A percentile compares a stretch with the other conserved stretches of the same genome.
phyloP scores from a whole-genome alignment of 2,888 invertebrate genomes.

The Xestia c-nigrum region DNA sequence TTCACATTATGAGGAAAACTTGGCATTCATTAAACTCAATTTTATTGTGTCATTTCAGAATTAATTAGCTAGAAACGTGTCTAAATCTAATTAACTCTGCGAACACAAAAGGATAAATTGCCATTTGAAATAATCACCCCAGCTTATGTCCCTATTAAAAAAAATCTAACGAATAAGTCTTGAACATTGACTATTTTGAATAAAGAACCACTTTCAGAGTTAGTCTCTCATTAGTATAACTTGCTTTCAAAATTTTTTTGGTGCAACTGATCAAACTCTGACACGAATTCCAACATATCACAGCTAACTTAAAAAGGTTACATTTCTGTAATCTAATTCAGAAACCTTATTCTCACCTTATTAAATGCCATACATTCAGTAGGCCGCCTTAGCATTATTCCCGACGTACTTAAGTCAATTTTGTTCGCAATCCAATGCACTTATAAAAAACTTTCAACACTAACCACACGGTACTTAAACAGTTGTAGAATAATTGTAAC shows the following conservation, averaged over 20 bases:
- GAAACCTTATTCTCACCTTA: slow-evolving; percentile 77
- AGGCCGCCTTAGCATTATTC: slow-evolving; percentile 81
- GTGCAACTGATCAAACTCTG: neutral
- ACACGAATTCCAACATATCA: neutral
- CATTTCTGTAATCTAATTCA: slow-evolving; percentile 53
- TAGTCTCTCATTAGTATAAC: slow-evolving; percentile 1
- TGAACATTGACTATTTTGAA: neutral
- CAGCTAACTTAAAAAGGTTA: slow-evolving; percentile 15
- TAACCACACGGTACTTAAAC: slow-evolving; percentile 66
- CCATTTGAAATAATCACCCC: neutral
- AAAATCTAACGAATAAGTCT: neutral
- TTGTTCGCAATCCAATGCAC: slow-evolving; percentile 83
- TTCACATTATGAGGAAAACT: slow-evolving; percentile 15
- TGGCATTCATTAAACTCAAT: slow-evolving; percentile 14
- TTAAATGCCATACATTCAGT: slow-evolving; percentile 79
- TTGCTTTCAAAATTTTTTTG: slow-evolving; percentile 1
- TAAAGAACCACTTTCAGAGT: slow-evolving; percentile 17
- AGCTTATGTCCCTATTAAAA: neutral
- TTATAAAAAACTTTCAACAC: slow-evolving; percentile 73
- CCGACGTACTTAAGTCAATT: slow-evolving; percentile 80
- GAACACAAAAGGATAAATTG: neutral
- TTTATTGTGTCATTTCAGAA: slow-evolving; percentile 17
- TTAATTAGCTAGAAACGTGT: slow-evolving; percentile 16
- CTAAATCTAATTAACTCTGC: slow-evolving; percentile 11
- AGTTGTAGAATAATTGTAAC: slow-evolving; percentile 41